phyloP scores from a whole-genome alignment of 2,888 invertebrate genomes.

The Leptura quadrifasciata region DNA sequence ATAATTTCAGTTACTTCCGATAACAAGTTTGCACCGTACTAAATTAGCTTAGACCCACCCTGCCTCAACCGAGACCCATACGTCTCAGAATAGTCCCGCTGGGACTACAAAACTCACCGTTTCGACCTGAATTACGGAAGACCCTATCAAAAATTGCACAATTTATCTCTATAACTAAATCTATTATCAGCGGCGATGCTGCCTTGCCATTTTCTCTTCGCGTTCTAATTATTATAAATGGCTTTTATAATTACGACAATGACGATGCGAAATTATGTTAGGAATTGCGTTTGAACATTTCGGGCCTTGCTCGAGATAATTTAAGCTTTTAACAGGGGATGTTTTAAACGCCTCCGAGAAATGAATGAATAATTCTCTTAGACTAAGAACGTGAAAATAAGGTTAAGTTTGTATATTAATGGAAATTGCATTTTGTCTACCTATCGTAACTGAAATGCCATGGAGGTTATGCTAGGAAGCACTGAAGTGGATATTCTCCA shows the following conservation, averaged over 20 bases:
- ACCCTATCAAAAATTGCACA: conserved; percentile 10
- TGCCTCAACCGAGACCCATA: not conserved
- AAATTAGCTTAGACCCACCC: not conserved
- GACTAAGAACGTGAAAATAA: not conserved
- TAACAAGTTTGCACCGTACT: not conserved
- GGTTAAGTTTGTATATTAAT: conserved; percentile 3
- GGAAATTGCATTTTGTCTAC: not conserved
- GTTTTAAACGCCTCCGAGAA: not conserved
- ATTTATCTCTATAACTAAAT: conserved; percentile 7
- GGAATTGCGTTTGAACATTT: conserved; percentile 7
- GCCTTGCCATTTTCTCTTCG: not conserved
- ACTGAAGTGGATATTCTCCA: too few species aligned
- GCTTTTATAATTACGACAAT: conserved; percentile 7
- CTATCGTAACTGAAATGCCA: not conserved
- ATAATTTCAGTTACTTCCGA: not conserved
- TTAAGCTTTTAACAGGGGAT: not conserved
- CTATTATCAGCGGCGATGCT: not conserved
- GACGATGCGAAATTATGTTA: conserved; percentile 7
- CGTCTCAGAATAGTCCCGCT: not conserved
- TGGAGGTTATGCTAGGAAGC: too few species aligned
- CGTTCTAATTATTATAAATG: conserved; percentile 7
- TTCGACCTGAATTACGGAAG: not conserved
- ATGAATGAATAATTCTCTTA: not conserved
- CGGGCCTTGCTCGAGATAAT: conserved; percentile 1
- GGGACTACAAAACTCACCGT: not conserved